These are phyloP conservation scores for Corythoichthys haematopterus DNA, from an alignment of 2,113 vertebrate genomes.

Conservation along the genomic window DNA sequence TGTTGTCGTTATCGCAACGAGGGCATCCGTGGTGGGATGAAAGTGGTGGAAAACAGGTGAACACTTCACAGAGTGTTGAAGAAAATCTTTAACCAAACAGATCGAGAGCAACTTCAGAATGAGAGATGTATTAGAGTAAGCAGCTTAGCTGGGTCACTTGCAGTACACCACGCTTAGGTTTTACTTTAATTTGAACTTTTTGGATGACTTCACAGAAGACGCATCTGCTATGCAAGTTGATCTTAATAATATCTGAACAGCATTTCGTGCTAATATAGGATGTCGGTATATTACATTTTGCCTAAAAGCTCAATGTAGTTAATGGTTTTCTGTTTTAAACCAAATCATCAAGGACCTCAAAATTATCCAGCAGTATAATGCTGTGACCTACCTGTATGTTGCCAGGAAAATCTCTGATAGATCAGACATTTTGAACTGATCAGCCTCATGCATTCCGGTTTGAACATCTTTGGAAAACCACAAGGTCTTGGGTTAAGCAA, in stretches of 20 bases:
- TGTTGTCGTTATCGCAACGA: conserved; percentile 31
- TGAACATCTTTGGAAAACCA: no score
- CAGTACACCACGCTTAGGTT: conserved; percentile 2
- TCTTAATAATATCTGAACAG: neutral
- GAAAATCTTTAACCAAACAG: conserved; percentile 18
- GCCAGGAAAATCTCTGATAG: neutral
- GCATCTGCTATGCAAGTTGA: neutral
- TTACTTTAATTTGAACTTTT: conserved; percentile 5
- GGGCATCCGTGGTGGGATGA: conserved; percentile 15
- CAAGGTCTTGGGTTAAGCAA: no score
- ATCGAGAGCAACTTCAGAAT: neutral
- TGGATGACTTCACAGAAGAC: neutral
- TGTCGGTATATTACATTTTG: neutral
- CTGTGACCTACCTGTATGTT: neutral
- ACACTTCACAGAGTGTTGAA: conserved; percentile 14
- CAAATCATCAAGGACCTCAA: neutral
- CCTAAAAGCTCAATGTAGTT: neutral
- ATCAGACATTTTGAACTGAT: neutral
- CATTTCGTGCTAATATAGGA: neutral
- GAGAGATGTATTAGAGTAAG: conserved; percentile 18
- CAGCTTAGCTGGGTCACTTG: conserved; percentile 14
- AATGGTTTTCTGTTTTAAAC: neutral
- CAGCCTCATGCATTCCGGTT: neutral
- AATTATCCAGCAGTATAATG: neutral
- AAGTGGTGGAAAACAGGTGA: conserved; percentile 31